Conservation (phyloP, 2,797 vertebrate species). For the Esox lucius region DNA sequence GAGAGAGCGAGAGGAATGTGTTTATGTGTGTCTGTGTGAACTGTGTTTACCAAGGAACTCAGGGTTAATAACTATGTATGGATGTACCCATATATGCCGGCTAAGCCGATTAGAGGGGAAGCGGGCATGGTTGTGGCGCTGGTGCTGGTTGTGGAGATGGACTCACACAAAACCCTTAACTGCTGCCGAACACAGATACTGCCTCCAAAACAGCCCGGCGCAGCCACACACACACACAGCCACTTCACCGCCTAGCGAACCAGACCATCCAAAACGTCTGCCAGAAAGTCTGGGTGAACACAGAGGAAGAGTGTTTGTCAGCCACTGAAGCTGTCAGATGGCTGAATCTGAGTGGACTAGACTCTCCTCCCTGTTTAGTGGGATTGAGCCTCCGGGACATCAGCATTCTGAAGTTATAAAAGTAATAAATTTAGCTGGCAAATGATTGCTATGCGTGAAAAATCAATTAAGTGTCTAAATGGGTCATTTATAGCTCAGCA, state of each 20-base stretch:
- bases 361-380: neutral
- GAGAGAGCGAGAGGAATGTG: neutral
- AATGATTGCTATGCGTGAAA: constrained; percentile 53
- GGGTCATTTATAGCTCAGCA: constrained; percentile 57
- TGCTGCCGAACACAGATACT: neutral
- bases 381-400: neutral
- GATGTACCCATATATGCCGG: neutral
- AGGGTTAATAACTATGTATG: neutral
- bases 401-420: neutral
- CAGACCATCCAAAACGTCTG: neutral
- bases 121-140: neutral
- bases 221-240: neutral
- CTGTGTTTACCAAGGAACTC: constrained; percentile 2
- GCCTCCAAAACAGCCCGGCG: neutral
- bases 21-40: constrained; percentile 1
- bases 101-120: constrained; percentile 1
- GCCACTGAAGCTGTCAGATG: neutral
- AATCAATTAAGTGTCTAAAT: constrained; percentile 70
- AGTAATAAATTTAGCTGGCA: constrained; percentile 58
- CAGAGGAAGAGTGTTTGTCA: neutral
- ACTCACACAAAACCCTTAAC: neutral
- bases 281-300: neutral
- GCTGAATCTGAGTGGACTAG: too few species aligned
- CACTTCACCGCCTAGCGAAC: neutral
- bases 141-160: neutral